These are phyloP conservation scores for Cavia aperea DNA, from an alignment of 2,113 vertebrate species.

Conservation along the genomic window DNA sequence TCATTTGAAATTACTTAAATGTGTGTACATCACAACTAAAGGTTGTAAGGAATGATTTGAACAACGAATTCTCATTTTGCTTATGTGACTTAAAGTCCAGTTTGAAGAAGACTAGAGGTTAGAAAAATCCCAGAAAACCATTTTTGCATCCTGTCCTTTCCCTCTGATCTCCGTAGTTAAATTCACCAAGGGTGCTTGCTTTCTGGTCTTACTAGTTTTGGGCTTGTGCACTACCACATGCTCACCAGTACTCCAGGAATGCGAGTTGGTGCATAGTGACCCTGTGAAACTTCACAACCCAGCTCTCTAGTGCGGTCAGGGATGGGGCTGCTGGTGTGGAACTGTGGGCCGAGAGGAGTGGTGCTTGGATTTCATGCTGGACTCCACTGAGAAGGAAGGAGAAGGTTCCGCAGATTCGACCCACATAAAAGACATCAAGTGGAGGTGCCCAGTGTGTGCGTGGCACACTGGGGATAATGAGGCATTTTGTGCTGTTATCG, in stretches of 20 bases:
- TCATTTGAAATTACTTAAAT: not conserved
- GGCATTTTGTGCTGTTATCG: not conserved
- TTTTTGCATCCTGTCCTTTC: not conserved
- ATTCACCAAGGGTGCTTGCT: not conserved
- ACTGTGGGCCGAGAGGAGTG: not conserved
- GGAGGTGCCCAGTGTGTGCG: not conserved
- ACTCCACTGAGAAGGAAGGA: not conserved
- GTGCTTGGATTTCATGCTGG: not conserved
- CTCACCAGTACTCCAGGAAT: not conserved
- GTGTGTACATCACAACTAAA: not conserved
- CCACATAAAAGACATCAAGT: not conserved
- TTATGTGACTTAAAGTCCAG: not conserved
- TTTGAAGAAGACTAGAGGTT: not conserved
- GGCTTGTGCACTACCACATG: not conserved
- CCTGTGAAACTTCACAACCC: not conserved
- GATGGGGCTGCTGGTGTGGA: not conserved
- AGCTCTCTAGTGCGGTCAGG: not conserved
- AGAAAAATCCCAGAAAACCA: not conserved
- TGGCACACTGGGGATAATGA: not conserved
- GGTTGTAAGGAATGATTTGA: not conserved
- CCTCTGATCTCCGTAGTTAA: not conserved
- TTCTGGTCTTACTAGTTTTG: not conserved
- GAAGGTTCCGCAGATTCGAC: not conserved
- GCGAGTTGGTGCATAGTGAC: not conserved
- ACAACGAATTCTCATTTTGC: conserved; percentile 10